phyloP scores from a whole-genome alignment of 2,113 vertebrate species.

The Ptilorrhoa leucosticta region DNA sequence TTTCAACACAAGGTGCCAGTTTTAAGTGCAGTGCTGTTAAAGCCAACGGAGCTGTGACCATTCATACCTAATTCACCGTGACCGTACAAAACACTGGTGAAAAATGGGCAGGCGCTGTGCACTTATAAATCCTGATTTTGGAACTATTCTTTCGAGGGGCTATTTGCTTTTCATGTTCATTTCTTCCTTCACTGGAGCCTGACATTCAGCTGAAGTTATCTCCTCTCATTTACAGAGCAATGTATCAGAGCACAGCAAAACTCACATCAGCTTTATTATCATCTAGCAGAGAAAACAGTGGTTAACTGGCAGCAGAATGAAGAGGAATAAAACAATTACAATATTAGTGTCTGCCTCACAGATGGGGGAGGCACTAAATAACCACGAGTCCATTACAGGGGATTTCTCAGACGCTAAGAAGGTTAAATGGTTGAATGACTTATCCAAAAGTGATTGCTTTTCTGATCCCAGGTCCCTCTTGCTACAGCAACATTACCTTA shows the following conservation, averaged over 20 bases:
- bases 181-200: constrained; percentile 39
- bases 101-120: background rate
- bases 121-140: background rate
- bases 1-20: background rate
- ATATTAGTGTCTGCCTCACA: background rate
- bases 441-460: constrained; percentile 51
- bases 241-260: constrained; percentile 31
- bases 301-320: constrained; percentile 10
- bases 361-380: background rate
- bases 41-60: background rate
- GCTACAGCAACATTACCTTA: constrained; percentile 1
- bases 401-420: constrained; percentile 49
- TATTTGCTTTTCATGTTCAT: constrained; percentile 22
- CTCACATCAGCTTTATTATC: constrained; percentile 9
- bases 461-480: background rate
- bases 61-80: background rate
- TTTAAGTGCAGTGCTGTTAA: background rate
- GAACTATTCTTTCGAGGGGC: constrained; percentile 3
- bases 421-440: constrained; percentile 47
- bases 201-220: constrained; percentile 18
- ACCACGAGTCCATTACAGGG: background rate
- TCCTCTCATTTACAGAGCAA: background rate
- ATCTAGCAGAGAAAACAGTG: constrained; percentile 31
- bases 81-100: background rate
- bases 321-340: constrained; percentile 7